Evolutionary conservation across 2,797 vertebrate species (phyloP).

Genomic region (Hemibagrus guttatus): DNA sequence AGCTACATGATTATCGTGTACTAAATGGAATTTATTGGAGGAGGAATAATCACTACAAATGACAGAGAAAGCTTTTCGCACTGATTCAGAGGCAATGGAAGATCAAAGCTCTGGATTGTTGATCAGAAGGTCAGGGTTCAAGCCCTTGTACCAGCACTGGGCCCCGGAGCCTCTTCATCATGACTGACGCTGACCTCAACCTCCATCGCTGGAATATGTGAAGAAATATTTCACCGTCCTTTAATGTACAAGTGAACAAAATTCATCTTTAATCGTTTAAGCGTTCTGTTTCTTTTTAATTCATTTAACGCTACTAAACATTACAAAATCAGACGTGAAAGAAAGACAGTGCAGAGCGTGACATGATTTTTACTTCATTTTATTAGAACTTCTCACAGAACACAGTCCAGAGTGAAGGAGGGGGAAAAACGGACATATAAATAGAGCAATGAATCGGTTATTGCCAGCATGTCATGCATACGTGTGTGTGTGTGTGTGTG

Average conservation of each 20-base stretch:
- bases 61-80: not conserved
- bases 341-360: not conserved
- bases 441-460: not conserved
- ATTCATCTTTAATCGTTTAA: no score
- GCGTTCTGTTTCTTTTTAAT: not conserved
- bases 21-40: not conserved
- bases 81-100: no score
- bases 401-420: constrained; percentile 44
- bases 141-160: no score
- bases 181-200: no score
- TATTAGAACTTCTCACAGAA: constrained; percentile 42
- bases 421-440: constrained; percentile 14
- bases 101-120: no score
- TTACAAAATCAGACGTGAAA: not conserved
- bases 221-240: no score
- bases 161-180: no score
- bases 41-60: not conserved
- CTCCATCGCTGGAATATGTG: no score
- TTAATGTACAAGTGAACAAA: no score
- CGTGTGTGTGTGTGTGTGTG: not conserved
- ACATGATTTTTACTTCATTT: constrained; percentile 28
- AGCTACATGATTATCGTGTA: not conserved
- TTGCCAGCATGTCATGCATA: not conserved
- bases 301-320: not conserved
- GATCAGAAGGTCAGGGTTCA: no score